These are phyloP conservation scores for Camponotus fellah DNA, from an alignment of 2,888 invertebrate genomes.

Conservation along the genomic window DNA sequence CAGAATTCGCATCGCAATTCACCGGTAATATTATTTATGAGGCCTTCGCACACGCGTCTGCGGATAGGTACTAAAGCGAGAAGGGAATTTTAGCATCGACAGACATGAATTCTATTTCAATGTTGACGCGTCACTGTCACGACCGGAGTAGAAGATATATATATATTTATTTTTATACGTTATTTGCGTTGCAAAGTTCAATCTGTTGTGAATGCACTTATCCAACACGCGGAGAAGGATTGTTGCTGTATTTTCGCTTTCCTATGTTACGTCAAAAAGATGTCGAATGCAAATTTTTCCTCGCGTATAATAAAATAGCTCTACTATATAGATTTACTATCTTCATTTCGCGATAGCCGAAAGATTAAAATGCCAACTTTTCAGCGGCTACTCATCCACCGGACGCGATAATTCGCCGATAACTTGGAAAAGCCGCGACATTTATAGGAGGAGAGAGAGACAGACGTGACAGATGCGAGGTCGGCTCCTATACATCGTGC, in stretches of 20 bases:
- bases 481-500: constrained; percentile 46
- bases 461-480: constrained; percentile 56
- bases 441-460: constrained; percentile 54
- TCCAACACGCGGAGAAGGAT: background rate
- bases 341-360: constrained; percentile 21
- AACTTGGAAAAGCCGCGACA: constrained; percentile 55
- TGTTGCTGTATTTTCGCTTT: background rate
- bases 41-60: constrained; percentile 46
- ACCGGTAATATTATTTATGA: constrained; percentile 61
- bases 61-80: constrained; percentile 50
- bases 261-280: background rate
- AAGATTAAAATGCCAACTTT: constrained; percentile 23
- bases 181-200: constrained; percentile 13
- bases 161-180: background rate
- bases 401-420: constrained; percentile 37
- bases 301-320: background rate
- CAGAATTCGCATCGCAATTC: constrained; percentile 30
- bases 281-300: background rate
- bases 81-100: constrained; percentile 29
- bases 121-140: constrained; percentile 53
- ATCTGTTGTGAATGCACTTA: background rate
- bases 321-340: background rate
- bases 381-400: constrained; percentile 8
- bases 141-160: background rate
- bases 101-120: constrained; percentile 58